Evolutionary conservation across 2,888 invertebrate species (phyloP).

Genomic region (Eupithecia tripunctaria): DNA sequence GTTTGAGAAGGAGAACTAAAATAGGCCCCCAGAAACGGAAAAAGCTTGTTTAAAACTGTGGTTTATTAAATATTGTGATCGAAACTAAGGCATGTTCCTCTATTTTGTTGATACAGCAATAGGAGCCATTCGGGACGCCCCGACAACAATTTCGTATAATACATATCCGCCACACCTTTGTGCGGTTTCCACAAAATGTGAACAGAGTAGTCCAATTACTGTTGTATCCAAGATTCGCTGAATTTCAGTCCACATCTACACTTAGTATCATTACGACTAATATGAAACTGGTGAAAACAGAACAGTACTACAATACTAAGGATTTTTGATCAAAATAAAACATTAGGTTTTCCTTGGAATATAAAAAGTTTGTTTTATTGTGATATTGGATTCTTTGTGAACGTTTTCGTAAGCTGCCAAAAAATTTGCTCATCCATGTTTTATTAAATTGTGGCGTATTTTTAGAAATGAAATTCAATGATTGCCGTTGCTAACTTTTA

Average conservation of each 20-base stretch:
- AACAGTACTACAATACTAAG: not conserved
- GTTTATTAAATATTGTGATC: not conserved
- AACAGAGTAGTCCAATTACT: not conserved
- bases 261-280: not conserved
- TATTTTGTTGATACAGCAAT: not conserved
- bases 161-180: conserved; percentile 3
- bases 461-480: not conserved
- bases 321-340: not conserved
- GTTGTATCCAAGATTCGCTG: not conserved
- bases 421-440: not conserved
- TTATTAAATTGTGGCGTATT: not conserved
- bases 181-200: not conserved
- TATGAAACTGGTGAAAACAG: not conserved
- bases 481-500: not conserved
- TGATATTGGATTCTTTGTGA: not conserved
- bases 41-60: not conserved
- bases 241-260: not conserved
- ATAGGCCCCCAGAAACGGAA: not conserved
- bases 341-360: not conserved
- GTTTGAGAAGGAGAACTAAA: too few species aligned
- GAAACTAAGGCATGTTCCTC: not conserved
- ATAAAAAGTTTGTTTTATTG: not conserved
- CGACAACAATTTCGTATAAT: conserved; percentile 5
- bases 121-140: not conserved
- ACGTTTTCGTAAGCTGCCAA: not conserved